Base-by-base conservation (phyloP, 2,797 vertebrate species). In the Sebastes kiyomatsui region DNA sequence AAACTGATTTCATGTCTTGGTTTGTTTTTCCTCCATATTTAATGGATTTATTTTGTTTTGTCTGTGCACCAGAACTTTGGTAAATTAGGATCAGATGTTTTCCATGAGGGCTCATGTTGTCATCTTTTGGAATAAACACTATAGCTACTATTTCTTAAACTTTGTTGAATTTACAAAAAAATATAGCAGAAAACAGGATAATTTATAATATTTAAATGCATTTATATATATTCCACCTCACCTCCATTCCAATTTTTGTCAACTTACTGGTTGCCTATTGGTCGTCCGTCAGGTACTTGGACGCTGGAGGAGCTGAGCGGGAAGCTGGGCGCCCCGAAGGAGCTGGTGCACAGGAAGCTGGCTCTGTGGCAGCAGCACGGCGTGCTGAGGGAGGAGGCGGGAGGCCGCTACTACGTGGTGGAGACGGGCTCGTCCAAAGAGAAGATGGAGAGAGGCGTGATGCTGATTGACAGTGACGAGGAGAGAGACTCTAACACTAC, bases 401-500 rank as follows among this genome's bases (percentile, higher is more conserved):
- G 95, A 0, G 97, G 97, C 0, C 96, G 96, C 18, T 99, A 97
- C 95, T 95, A 94, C 0, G 96, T 99, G 30, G 95, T 98, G 22
- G 98, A 99, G 95, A 98, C 96, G 74, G 97, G 97, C 73, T 97
- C 97, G 2, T 96, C 96, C 30, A 95, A 94, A 69, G 97, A 98
- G 92, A 96, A 97, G 28, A 91, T 95, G 23, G 98, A 99, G 83
- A 95, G 95, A 62, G 88, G 93, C 0, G 95, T 97, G 27, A 97
- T 99, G 92, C 96, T 99, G 70, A 95, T 99, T 0, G 98, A 99
- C 95, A 99, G 98, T 0, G 98, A 99, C 0, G 98, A 99, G 72
- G 98, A 99, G 84, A 96, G 97, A 0, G 98, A 99, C 94, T 99
- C 98, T 1, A 99, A 98, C 94, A 98, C 98, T 90, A 97, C 98